Evolutionary conservation across 2,113 vertebrate species (phyloP).

Genomic region (Erpornis zantholeuca): DNA sequence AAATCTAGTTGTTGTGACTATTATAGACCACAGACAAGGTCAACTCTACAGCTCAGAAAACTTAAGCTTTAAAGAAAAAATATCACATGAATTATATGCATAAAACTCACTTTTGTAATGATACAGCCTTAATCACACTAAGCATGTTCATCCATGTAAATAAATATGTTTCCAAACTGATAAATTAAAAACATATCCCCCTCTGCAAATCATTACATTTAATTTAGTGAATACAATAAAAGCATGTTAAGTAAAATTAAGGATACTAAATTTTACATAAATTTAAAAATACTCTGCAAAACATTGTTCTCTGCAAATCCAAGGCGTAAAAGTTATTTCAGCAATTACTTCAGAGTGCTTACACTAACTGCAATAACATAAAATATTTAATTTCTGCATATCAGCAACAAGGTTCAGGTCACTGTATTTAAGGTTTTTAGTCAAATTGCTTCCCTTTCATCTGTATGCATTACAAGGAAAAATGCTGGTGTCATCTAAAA

Average conservation of each 20-base stretch:
- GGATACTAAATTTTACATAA: background rate
- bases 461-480: background rate
- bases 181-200: background rate
- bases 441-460: background rate
- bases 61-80: background rate
- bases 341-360: background rate
- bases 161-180: background rate
- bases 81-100: background rate
- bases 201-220: background rate
- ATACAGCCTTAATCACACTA: background rate
- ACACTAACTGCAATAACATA: background rate
- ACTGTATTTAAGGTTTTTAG: background rate
- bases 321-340: background rate
- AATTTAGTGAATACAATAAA: background rate
- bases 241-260: background rate
- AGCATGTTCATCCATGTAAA: background rate
- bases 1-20: constrained; percentile 44
- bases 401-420: background rate
- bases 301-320: background rate
- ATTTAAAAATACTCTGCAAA: background rate
- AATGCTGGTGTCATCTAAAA: background rate
- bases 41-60: constrained; percentile 1
- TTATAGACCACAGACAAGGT: constrained; percentile 45
- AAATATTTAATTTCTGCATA: background rate
- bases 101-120: background rate